Percentiles rank a stretch among this genome's conserved stretches.
Conservation (phyloP, 2,113 vertebrate species). For the Cyprinus carpio region DNA sequence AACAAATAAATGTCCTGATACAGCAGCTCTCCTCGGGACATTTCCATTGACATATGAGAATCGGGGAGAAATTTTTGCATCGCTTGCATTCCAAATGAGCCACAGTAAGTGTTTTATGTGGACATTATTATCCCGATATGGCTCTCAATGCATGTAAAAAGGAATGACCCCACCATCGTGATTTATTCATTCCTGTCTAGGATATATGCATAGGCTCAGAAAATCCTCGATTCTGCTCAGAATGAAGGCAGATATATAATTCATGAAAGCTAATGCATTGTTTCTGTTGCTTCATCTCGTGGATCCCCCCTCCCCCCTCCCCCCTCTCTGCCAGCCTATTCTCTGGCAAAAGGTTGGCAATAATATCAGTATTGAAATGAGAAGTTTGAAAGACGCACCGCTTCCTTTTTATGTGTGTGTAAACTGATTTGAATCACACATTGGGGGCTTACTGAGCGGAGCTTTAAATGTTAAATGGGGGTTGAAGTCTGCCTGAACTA, state of each 20-base stretch:
- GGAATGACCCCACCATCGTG: constrained; percentile 65
- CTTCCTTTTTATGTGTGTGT: constrained; percentile 74
- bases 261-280: constrained; percentile 80
- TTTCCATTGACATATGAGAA: constrained; percentile 47
- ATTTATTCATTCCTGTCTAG: constrained; percentile 72
- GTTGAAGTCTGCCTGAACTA: constrained; percentile 87
- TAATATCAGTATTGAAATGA: constrained; percentile 79
- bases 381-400: constrained; percentile 78
- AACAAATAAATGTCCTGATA: constrained; percentile 41
- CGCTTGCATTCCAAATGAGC: constrained; percentile 56
- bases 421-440: constrained; percentile 82
- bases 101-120: constrained; percentile 69
- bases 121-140: constrained; percentile 71
- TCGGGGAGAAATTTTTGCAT: constrained; percentile 62
- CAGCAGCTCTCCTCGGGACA: constrained; percentile 37
- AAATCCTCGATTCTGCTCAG: constrained; percentile 65
- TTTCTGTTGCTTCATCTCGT: constrained; percentile 79
- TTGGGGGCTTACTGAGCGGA: constrained; percentile 79
- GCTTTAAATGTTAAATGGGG: constrained; percentile 87
- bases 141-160: constrained; percentile 63
- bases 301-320: constrained; percentile 44
- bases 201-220: constrained; percentile 68
- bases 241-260: constrained; percentile 74
- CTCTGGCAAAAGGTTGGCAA: constrained; percentile 76
- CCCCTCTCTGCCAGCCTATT: constrained; percentile 60